Conservation (phyloP, 2,888 invertebrate species). For the Rhodophaea formosa region DNA sequence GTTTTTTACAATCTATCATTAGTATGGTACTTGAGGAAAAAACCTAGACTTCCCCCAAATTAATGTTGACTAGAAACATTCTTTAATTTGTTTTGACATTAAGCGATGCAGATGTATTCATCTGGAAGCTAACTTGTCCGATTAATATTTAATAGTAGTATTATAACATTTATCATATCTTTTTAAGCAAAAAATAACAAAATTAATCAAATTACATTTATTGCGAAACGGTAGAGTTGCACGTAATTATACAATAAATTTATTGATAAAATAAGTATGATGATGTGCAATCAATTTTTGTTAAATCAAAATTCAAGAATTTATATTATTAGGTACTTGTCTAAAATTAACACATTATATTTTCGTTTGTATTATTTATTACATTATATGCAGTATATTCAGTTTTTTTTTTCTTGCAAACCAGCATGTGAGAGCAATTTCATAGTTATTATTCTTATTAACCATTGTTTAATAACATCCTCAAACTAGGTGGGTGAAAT, state of each 20-base stretch:
- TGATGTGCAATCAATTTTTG: not conserved
- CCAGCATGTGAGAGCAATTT: too few relatives aligned
- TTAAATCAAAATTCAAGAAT: too few relatives aligned
- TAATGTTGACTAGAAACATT: not conserved
- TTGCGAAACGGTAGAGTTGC: not conserved
- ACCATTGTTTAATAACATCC: too few relatives aligned
- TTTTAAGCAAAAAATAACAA: not conserved
- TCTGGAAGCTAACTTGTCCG: not conserved
- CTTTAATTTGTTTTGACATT: not conserved
- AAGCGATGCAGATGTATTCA: not conserved
- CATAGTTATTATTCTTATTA: too few relatives aligned
- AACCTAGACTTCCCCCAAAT: not conserved
- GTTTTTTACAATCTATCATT: not conserved
- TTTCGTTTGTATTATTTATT: too few relatives aligned
- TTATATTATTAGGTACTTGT: too few relatives aligned
- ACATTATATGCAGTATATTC: too few relatives aligned
- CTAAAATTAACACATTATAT: too few relatives aligned
- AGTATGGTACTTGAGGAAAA: not conserved
- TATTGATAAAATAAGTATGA: not conserved
- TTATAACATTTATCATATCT: not conserved
- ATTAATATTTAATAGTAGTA: not conserved
- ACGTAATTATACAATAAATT: not conserved
- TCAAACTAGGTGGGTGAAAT: too few relatives aligned
- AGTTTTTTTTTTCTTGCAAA: too few relatives aligned
- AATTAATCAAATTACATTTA: not conserved